A percentile compares a stretch with the other conserved stretches of the same genome.
Conservation (phyloP, 2,113 vertebrate genomes). For the Passer domesticus region DNA sequence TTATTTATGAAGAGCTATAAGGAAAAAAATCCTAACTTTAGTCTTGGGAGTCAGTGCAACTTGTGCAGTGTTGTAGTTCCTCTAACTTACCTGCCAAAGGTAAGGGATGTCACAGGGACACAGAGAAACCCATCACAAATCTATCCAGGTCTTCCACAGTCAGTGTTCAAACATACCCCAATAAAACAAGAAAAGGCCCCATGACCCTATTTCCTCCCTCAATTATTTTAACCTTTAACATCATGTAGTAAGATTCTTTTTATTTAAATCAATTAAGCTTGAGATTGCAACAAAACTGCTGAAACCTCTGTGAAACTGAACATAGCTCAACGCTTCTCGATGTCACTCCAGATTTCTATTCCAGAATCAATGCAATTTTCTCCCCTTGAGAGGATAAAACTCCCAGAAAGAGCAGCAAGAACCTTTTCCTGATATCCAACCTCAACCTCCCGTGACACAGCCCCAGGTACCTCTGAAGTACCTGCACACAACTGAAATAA, state of each 20-base stretch:
- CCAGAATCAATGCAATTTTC: not conserved
- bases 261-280: not conserved
- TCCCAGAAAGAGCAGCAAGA: not conserved
- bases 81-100: not conserved
- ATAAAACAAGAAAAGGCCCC: accelerated
- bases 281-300: not conserved
- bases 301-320: not conserved
- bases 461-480: accelerated
- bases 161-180: not conserved
- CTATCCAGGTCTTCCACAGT: not conserved
- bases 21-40: not conserved
- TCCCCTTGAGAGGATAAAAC: not conserved
- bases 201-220: accelerated
- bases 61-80: not conserved
- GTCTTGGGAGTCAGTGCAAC: not conserved
- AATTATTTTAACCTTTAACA: not conserved
- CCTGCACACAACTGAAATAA: not conserved
- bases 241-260: not conserved
- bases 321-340: not conserved
- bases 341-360: not conserved
- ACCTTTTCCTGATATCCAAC: not conserved
- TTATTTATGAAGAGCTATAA: not conserved
- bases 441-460: not conserved
- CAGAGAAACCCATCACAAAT: not conserved
- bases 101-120: not conserved